Evolutionary conservation across 1,140 invertebrate genomes (phyloP).

Genomic region (Coenobita brevimanus): DNA sequence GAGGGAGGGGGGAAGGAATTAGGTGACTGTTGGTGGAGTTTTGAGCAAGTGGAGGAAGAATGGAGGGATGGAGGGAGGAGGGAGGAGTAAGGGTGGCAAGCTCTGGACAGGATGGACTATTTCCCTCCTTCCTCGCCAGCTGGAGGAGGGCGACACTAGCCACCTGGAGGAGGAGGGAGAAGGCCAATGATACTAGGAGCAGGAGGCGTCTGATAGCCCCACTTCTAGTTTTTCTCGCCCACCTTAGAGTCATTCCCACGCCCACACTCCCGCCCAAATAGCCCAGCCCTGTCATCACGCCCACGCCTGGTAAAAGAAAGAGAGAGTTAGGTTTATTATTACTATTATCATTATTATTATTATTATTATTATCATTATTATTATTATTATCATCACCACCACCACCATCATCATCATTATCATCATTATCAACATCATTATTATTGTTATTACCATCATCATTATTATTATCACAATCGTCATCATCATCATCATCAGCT

Average conservation of each 20-base stretch:
- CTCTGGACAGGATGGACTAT: not conserved
- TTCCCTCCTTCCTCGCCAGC: not conserved
- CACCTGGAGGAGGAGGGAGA: constrained; percentile 10
- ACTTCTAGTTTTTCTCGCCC: constrained; percentile 24
- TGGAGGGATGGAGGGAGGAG: not conserved
- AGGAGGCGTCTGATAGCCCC: constrained; percentile 40
- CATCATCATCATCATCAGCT: too few relatives aligned
- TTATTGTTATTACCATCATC: too few relatives aligned
- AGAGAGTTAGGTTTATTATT: not conserved
- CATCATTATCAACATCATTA: too few relatives aligned
- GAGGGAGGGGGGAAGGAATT: too few relatives aligned
- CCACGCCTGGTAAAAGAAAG: constrained; percentile 1
- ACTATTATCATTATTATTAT: not conserved
- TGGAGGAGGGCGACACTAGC: constrained; percentile 5
- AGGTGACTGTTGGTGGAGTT: too few relatives aligned
- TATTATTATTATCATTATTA: not conserved
- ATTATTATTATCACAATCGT: too few relatives aligned
- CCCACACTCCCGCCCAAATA: constrained; percentile 24
- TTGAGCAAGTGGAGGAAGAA: not conserved
- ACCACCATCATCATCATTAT: too few relatives aligned
- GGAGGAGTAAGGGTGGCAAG: too few relatives aligned
- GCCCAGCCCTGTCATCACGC: not conserved
- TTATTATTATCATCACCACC: not conserved
- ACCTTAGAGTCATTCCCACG: not conserved
- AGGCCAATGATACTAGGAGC: constrained; percentile 24